Evolutionary conservation across 2,797 vertebrate species (phyloP).

Genomic region (Astyanax mexicanus): DNA sequence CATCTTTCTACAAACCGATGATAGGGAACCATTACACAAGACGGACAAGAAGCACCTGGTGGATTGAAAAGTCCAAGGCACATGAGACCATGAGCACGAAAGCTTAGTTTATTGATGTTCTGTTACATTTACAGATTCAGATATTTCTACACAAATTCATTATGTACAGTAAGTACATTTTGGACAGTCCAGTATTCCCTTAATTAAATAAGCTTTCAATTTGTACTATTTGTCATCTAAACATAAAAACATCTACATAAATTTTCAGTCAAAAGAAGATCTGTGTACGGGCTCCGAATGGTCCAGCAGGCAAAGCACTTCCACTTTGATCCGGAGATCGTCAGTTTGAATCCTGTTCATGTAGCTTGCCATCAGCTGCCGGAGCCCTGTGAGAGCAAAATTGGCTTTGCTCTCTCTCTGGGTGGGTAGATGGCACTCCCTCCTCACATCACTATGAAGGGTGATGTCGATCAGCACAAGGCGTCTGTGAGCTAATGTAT

Average conservation of each 20-base stretch:
- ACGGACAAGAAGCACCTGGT: slow-evolving; percentile 18
- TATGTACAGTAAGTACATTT: slow-evolving; percentile 37
- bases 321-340: too few species aligned
- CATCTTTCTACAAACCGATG: slow-evolving; percentile 36
- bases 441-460: too few species aligned
- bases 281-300: too few species aligned
- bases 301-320: too few species aligned
- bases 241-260: slow-evolving; percentile 5
- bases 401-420: too few species aligned
- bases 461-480: too few species aligned
- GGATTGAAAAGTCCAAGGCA: background rate
- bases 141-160: slow-evolving; percentile 32
- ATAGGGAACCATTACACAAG: slow-evolving; percentile 28
- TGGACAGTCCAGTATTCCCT: slow-evolving; percentile 27
- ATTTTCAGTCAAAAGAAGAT: too few species aligned
- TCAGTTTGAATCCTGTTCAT: too few species aligned
- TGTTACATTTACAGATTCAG: slow-evolving; percentile 36
- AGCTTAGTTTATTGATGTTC: slow-evolving; percentile 45
- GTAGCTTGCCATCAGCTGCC: too few species aligned
- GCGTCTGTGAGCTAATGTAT: too few species aligned
- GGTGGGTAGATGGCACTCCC: too few species aligned
- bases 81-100: background rate
- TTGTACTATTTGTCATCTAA: background rate
- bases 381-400: too few species aligned
- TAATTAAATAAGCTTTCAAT: background rate